A percentile compares a stretch with the other conserved stretches of the same genome.
Conservation (phyloP, 2,888 invertebrate genomes). For the Pristionchus exspectatus region DNA sequence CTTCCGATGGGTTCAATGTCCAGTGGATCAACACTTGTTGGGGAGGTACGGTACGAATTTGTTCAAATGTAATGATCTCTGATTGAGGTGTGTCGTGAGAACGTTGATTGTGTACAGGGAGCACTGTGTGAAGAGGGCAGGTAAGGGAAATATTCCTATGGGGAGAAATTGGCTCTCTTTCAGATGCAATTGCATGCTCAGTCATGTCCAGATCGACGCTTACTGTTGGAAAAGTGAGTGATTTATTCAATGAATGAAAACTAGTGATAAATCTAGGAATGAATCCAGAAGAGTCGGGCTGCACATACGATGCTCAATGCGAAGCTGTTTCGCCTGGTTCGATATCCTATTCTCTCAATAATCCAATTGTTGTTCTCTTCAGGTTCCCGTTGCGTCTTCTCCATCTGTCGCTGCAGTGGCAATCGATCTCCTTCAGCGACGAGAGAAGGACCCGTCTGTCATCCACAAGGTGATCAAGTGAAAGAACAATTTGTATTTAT, state of each 20-base stretch:
- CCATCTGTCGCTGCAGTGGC: constrained; percentile 62
- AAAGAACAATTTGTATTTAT: background rate
- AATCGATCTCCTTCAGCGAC: constrained; percentile 65
- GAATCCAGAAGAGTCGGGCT: constrained; percentile 72
- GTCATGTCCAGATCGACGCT: constrained; percentile 65
- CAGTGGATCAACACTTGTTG: constrained; percentile 37
- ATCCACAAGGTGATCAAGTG: constrained; percentile 63
- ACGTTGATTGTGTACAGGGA: constrained; percentile 68
- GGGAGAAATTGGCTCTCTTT: background rate
- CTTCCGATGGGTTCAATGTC: background rate
- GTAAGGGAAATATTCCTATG: background rate
- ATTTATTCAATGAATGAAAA: background rate
- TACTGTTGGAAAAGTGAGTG: constrained; percentile 73
- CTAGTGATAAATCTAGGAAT: constrained; percentile 62
- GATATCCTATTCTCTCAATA: background rate
- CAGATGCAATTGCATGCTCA: constrained; percentile 66
- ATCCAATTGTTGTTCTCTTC: background rate
- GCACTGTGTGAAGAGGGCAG: constrained; percentile 66
- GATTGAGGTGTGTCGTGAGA: constrained; percentile 64
- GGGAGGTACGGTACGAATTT: background rate
- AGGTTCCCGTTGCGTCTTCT: constrained; percentile 56
- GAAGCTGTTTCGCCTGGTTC: constrained; percentile 72
- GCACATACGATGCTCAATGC: constrained; percentile 73
- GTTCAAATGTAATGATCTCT: background rate
- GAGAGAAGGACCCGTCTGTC: constrained; percentile 74